Percentiles rank a stretch among this genome's conserved stretches.
Evolutionary conservation across 2,797 vertebrate species (phyloP).

Genomic region (Arctocebus calabarensis): DNA sequence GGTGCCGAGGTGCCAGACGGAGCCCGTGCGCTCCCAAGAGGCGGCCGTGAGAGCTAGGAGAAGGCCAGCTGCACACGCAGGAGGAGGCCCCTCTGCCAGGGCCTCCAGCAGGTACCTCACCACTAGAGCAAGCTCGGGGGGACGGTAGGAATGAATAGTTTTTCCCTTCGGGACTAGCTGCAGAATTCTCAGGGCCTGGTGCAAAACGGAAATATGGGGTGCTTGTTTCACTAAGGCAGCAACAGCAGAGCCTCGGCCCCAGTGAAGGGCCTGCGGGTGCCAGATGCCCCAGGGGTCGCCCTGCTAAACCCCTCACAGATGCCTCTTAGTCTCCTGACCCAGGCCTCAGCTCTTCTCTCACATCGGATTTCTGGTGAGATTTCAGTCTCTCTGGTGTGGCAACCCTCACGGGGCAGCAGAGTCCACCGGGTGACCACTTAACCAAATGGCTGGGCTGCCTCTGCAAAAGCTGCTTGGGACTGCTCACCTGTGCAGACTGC

Average conservation of each 20-base stretch:
- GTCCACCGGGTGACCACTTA: fast-evolving
- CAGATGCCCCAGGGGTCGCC: not conserved
- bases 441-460: not conserved
- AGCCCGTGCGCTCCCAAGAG: not conserved
- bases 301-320: not conserved
- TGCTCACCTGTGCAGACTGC: fast-evolving
- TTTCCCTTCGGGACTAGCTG: not conserved
- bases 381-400: fast-evolving
- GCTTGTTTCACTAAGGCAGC: fast-evolving
- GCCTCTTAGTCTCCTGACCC: not conserved
- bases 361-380: fast-evolving
- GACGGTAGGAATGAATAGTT: fast-evolving
- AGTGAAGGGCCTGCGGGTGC: not conserved
- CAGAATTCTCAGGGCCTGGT: fast-evolving
- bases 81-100: fast-evolving
- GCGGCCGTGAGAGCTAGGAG: not conserved
- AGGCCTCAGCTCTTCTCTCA: not conserved
- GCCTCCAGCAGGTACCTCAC: no score
- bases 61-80: not conserved
- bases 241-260: fast-evolving
- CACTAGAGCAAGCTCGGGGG: not conserved
- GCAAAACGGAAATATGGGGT: fast-evolving
- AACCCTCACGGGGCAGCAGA: fast-evolving
- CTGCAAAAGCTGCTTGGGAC: not conserved
- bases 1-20: not conserved